Evolutionary conservation across 2,888 invertebrate genomes (phyloP), one percentile per base, ranked within the genome.

Genomic region (Ennomos erosarius): DNA sequence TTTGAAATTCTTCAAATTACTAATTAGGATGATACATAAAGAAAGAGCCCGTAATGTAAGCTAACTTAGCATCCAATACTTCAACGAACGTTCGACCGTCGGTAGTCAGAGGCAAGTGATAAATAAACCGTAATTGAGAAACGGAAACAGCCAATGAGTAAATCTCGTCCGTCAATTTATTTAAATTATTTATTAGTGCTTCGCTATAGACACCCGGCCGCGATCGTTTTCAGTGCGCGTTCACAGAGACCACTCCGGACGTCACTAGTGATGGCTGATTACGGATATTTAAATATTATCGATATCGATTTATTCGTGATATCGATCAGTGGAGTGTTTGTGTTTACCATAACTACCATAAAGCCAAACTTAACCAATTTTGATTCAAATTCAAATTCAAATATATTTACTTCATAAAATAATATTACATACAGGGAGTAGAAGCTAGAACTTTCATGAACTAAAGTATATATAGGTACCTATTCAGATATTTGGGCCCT

Each of bases 81-180:
- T 61, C 65, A 64, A 66, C 63, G 55, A 58, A 50, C 67, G 70
- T 74, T 78, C 79, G 82, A 82, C 78, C 82, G 81, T 79, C 81
- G 62, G 50, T 59, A 59, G 83, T 77, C 80, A 82, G 86, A 85
- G 84, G 82, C 84, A 90, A 91, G 91, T 92, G 92, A 92, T 91
- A 92, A 92, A 92, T 92, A 92, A 92, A 88, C 80, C 81, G 87
- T 92, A 91, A 92, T 91, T 90, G 92, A 91, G 88, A 85, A 86
- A 89, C 91, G 92, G 92, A 92, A 91, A 90, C 91, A 86, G 83
- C 84, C 92, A 92, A 92, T 92, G 90, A 92, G 90, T 91, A 92
- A 92, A 92, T 92, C 91, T 90, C 92, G 90, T 90, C 91, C 90
- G 91, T 91, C 92, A 92, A 92, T 92, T 92, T 91, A 89, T 91